Conservation (phyloP, 2,113 vertebrate species). For the Stigmatopora nigra region DNA sequence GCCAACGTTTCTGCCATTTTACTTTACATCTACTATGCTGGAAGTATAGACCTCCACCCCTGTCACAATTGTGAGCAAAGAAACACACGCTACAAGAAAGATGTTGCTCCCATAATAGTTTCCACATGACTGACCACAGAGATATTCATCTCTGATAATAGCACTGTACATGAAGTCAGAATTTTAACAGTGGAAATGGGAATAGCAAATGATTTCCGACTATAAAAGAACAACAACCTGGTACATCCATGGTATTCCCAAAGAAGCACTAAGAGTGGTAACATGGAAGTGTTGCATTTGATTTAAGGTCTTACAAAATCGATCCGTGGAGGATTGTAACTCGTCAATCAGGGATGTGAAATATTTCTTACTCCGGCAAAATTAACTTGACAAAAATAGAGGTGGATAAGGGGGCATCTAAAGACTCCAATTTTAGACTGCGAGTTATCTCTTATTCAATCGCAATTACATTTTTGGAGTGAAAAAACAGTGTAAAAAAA, state of each 20-base stretch:
- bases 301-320: background rate
- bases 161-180: slow-evolving; percentile 6
- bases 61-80: slow-evolving; percentile 23
- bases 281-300: slow-evolving; percentile 12
- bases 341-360: slow-evolving; percentile 1
- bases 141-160: slow-evolving; percentile 23
- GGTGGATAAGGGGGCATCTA: too few relatives aligned
- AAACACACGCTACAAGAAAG: background rate
- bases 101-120: slow-evolving; percentile 10
- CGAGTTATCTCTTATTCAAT: too few relatives aligned
- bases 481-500: too few relatives aligned
- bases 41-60: slow-evolving; percentile 28
- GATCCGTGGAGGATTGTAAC: background rate
- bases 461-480: too few relatives aligned
- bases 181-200: background rate
- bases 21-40: slow-evolving; percentile 34
- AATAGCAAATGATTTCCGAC: slow-evolving; percentile 20
- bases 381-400: background rate
- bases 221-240: slow-evolving; percentile 23
- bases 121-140: background rate
- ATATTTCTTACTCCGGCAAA: background rate
- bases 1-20: slow-evolving; percentile 33
- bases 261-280: background rate
- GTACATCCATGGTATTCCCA: slow-evolving; percentile 5
- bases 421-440: too few relatives aligned